phyloP scores from a whole-genome alignment of 1,140 invertebrate species.

The Vollenhovia emeryi region DNA sequence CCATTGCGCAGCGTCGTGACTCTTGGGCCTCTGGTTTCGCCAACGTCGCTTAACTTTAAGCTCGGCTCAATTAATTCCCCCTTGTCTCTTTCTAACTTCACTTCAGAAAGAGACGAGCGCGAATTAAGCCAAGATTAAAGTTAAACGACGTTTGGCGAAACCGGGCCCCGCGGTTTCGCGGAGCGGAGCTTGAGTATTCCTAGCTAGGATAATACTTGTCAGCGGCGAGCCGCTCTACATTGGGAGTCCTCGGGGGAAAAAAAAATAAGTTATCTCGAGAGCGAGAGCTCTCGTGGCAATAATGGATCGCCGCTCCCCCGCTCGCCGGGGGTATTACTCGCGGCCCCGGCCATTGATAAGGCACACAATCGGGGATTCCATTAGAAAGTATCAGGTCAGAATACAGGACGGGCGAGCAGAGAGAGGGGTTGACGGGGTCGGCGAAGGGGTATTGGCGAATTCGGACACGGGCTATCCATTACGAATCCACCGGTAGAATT shows the following conservation, averaged over 20 bases:
- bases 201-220: constrained; percentile 34
- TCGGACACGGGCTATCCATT: constrained; percentile 81
- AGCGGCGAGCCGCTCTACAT: constrained; percentile 1
- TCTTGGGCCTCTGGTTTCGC: too few relatives aligned
- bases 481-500: constrained; percentile 73
- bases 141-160: too few relatives aligned
- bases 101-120: too few relatives aligned
- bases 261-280: constrained; percentile 77
- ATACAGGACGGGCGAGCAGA: constrained; percentile 46
- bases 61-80: too few relatives aligned
- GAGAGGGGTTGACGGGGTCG: constrained; percentile 11
- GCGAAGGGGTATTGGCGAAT: constrained; percentile 69
- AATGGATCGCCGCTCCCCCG: constrained; percentile 60
- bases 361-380: constrained; percentile 78
- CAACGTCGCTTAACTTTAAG: too few relatives aligned
- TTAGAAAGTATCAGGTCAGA: constrained; percentile 76
- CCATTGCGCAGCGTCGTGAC: neutral
- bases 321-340: constrained; percentile 56
- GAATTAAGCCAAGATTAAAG: too few relatives aligned
- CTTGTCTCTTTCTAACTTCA: too few relatives aligned
- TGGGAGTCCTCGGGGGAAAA: constrained; percentile 29
- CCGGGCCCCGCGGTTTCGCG: too few relatives aligned
- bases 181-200: neutral
- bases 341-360: constrained; percentile 74
- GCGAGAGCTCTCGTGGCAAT: constrained; percentile 62